These are phyloP conservation scores for Dryococelus australis DNA, from an alignment of 2,888 invertebrate species.

Conservation along the genomic window DNA sequence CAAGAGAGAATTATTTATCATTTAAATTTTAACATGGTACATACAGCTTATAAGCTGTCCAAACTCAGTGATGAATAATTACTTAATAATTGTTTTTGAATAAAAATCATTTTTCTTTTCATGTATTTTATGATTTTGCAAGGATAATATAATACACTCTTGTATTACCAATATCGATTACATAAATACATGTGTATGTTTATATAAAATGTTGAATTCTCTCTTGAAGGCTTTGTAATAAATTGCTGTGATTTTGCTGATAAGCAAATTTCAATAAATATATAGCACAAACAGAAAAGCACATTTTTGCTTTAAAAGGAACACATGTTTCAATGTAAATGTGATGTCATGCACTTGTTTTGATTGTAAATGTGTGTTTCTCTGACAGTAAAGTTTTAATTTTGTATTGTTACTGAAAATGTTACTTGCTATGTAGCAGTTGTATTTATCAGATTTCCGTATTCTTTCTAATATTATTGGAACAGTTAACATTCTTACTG, in stretches of 20 bases:
- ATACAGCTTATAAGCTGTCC: not conserved
- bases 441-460: not conserved
- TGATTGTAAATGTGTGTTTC: not conserved
- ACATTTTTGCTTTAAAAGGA: constrained; percentile 13
- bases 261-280: not conserved
- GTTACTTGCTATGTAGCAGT: constrained; percentile 16
- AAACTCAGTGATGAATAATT: not conserved
- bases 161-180: not conserved
- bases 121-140: not conserved
- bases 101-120: not conserved
- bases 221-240: not conserved
- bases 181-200: not conserved
- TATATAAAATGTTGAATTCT: not conserved
- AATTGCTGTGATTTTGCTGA: not conserved
- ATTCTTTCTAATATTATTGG: constrained; percentile 1
- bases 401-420: not conserved
- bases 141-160: not conserved
- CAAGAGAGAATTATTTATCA: not conserved
- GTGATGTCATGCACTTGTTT: not conserved
- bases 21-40: not conserved
- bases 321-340: not conserved
- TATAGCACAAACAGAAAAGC: not conserved
- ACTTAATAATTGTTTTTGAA: not conserved
- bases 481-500: not conserved
- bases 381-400: constrained; percentile 1